These are phyloP conservation scores for Oscheius sp. DNA, from an alignment of 2,888 invertebrate genomes.

Conservation along the genomic window DNA sequence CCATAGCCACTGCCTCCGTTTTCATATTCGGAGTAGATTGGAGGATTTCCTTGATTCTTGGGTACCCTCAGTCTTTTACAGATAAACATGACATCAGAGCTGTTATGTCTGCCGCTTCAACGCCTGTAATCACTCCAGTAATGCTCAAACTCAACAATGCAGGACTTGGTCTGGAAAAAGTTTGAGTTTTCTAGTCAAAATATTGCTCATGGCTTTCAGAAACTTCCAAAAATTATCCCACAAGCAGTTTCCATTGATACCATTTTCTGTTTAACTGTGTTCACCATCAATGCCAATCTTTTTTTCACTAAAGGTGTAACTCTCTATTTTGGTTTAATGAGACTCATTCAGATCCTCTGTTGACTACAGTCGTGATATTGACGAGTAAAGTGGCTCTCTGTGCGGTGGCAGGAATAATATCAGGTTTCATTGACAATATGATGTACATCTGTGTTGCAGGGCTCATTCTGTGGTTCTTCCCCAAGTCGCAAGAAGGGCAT, in stretches of 20 bases:
- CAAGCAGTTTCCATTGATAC: slow-evolving; percentile 48
- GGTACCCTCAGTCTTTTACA: slow-evolving; percentile 3
- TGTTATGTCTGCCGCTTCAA: slow-evolving; percentile 47
- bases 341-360: slow-evolving; percentile 31
- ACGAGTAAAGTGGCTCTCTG: slow-evolving; percentile 23
- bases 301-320: slow-evolving; percentile 43
- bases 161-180: slow-evolving; percentile 46
- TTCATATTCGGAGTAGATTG: slow-evolving; percentile 39
- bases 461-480: slow-evolving; percentile 41
- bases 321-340: background rate
- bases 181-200: background rate
- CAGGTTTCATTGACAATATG: slow-evolving; percentile 25
- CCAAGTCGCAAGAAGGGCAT: slow-evolving; percentile 41
- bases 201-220: slow-evolving; percentile 36
- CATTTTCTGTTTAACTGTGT: slow-evolving; percentile 42
- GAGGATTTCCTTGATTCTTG: slow-evolving; percentile 40
- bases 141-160: slow-evolving; percentile 41
- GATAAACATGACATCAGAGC: slow-evolving; percentile 36
- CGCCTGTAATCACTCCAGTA: slow-evolving; percentile 45
- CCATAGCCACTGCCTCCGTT: slow-evolving; percentile 40
- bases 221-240: slow-evolving; percentile 46
- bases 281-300: slow-evolving; percentile 41
- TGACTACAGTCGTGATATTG: slow-evolving; percentile 37
- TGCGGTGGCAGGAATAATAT: slow-evolving; percentile 41
- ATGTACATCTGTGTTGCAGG: slow-evolving; percentile 16